Evolutionary conservation across 2,113 vertebrate species (phyloP), one percentile per base, ranked within the genome.

Genomic region (Psophia crepitans): DNA sequence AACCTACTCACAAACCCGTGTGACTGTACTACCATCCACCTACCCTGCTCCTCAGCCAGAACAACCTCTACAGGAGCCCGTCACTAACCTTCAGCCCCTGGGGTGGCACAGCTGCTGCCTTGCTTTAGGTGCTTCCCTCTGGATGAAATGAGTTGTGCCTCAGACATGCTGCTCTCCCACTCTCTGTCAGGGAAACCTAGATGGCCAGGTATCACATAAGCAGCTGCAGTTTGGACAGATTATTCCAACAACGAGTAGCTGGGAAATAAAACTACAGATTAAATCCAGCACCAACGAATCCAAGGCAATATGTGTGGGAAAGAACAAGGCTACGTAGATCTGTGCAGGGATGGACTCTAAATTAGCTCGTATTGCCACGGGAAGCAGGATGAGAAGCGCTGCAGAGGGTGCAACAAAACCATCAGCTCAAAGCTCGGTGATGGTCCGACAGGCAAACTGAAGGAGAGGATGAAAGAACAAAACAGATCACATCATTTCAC

Each of bases 131-230:
- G 15, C 21, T 65, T 53, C 21, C 27, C 41, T 44, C 37, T 3
- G 41, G 7, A 3, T 3, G 11, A 37, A 74, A 8, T 8, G 64
- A 88, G 71, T 9, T 64, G 56, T 37, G 65, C 51, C 53, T 48
- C 13, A 28, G 49, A 19, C 0, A 0, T 43, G 75, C 75, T 70
- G 68, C 71, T 49, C 44, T 44, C 53, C 37, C 4, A 0, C 23
- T 54, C 33, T 16, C 33, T 48, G 6, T 0, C 7, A 61, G 35
- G 78, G 28, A 76, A 63, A 26, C 23, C 14, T 5, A 7, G 20
- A 2, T 33, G 43, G 14, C 7, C 68, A 57, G 49, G 63, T 84
- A 11, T 9, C 65, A n/a, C 54, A 18, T 26, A 28, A 5, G 48
- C 75, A 79, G 14, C 60, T 75, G 70, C 43, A 68, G 43, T 14